These are phyloP conservation scores for Chymomyza caudatula DNA, from an alignment of 2,888 invertebrate species.

Conservation along the genomic window DNA sequence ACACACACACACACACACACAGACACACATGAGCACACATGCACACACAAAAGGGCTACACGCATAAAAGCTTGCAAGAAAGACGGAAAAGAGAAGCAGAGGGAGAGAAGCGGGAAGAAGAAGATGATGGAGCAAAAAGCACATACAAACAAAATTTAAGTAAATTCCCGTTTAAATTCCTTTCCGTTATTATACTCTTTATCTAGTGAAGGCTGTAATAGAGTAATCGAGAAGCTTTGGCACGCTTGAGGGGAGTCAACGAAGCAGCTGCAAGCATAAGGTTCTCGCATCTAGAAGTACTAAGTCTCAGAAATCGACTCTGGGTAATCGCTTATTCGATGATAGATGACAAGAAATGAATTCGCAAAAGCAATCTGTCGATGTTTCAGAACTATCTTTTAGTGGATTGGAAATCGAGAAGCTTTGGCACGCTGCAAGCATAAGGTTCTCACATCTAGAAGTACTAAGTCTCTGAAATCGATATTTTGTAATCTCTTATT, in stretches of 20 bases:
- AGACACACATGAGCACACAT: neutral
- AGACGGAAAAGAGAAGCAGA: neutral
- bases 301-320: too few relatives aligned
- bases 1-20: slow-evolving; percentile 10
- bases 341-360: too few relatives aligned
- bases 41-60: neutral
- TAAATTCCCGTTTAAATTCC: slow-evolving; percentile 20
- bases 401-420: too few relatives aligned
- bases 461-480: too few relatives aligned
- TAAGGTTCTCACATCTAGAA: too few relatives aligned
- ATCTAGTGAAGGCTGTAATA: neutral
- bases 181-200: neutral
- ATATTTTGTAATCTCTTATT: too few relatives aligned
- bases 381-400: too few relatives aligned
- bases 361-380: too few relatives aligned
- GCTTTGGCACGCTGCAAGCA: too few relatives aligned
- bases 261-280: neutral
- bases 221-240: neutral
- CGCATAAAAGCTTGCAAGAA: slow-evolving; percentile 8
- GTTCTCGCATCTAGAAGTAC: too few relatives aligned
- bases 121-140: slow-evolving; percentile 20
- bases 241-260: neutral
- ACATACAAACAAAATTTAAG: slow-evolving; percentile 14
- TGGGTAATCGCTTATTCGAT: too few relatives aligned
- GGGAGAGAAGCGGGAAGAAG: neutral